Evolutionary conservation across 1,140 invertebrate species (phyloP), one percentile per base, ranked within the genome.

Genomic region (Trichomalopsis sarcophagae): DNA sequence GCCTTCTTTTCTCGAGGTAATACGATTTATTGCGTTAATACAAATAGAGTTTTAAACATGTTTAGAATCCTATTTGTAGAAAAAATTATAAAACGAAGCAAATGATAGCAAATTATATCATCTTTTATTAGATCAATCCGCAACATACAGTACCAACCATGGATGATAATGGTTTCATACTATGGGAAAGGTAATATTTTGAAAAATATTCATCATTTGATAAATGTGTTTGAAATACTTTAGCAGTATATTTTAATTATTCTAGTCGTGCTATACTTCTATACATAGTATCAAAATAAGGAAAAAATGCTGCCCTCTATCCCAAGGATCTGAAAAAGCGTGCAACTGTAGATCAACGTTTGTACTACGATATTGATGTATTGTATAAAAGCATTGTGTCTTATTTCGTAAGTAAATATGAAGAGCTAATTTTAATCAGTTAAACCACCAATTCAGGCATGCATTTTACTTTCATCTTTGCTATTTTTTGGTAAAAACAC

Each of bases 1-100:
- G 68, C 95, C 96, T 5, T 96, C 97, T 89, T 97, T 95, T 91
- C 47, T 96, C 7, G 96, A 97, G 95, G 96, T 97, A 94, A 89
- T 3, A 36, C 33, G 82, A 91, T 93, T 91, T 77, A 90, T 91
- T 7, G 91, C 92, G 30, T 93, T 91, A 81, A 33, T 17, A 6
- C 21, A 23, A 36, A 36, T 77, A 62, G 30, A 50, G 40, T 76
- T 23, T n/a, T 27, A 27, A 27, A 27, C 27, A 27, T 27, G 27
- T 27, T 27, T 27, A 27, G 27, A 27, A 27, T 27, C 1, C 27
- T 27, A 27, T 27, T 27, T 27, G 27, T 27, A 27, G 27, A 27
- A 1, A 36, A 36, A 36, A 36, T 36, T 36, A 36, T 36, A 36
- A 36, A 36, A 36, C 5, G 33, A 87, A 30, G 62, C 47, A 87